phyloP scores from a whole-genome alignment of 2,797 vertebrate genomes.

The Pelochelys cantorii region DNA sequence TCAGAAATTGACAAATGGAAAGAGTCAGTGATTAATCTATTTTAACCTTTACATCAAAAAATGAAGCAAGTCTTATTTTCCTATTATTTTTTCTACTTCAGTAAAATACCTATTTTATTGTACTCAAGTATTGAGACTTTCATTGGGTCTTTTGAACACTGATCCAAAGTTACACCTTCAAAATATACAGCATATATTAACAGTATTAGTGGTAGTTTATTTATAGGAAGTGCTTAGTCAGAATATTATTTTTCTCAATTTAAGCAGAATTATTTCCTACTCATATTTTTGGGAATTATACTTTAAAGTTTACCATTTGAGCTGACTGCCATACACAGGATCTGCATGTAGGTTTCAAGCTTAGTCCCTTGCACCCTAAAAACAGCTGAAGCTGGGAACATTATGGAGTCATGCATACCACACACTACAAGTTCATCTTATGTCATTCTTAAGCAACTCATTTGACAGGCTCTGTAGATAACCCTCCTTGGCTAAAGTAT shows the following conservation, averaged over 20 bases:
- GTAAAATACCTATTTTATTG: conserved; percentile 2
- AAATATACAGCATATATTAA: not conserved
- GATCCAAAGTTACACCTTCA: not conserved
- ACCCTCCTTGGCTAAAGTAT: not conserved
- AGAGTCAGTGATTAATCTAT: conserved; percentile 32
- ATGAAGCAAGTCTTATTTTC: conserved; percentile 2
- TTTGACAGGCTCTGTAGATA: not conserved
- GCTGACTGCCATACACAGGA: not conserved
- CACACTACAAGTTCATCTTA: not conserved
- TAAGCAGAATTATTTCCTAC: not conserved
- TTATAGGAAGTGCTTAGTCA: not conserved
- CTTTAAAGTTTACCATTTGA: not conserved
- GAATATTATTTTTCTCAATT: not conserved
- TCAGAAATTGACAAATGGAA: conserved; percentile 69
- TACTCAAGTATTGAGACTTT: not conserved
- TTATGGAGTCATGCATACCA: not conserved
- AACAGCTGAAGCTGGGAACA: conserved; percentile 56
- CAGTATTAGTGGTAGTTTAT: not conserved
- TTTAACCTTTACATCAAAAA: conserved; percentile 39
- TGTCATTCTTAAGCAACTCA: conserved; percentile 1
- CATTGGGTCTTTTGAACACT: not conserved
- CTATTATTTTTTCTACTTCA: not conserved
- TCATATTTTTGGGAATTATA: not conserved
- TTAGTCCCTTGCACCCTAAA: conserved; percentile 43
- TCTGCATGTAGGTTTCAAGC: not conserved